These are phyloP conservation scores for Chymomyza fuscimana DNA, from an alignment of 2,888 invertebrate genomes.

Conservation along the genomic window DNA sequence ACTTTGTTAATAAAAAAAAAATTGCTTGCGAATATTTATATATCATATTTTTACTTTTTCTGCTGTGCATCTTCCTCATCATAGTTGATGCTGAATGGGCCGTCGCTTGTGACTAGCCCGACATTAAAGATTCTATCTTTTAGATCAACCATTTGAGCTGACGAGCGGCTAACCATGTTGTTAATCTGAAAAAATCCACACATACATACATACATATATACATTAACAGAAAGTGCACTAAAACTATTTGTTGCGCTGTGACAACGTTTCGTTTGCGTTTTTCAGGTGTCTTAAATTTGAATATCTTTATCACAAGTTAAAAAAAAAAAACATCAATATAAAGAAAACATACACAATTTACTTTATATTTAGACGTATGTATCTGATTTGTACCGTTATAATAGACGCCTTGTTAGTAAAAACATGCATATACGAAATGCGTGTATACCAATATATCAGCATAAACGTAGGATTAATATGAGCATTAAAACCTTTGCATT, in stretches of 20 bases:
- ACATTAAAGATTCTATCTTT: neutral
- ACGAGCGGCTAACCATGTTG: neutral
- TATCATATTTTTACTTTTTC: conserved; percentile 13
- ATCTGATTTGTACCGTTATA: neutral
- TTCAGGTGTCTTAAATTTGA: too few species aligned
- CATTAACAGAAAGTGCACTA: neutral
- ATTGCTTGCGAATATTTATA: neutral
- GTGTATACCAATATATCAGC: too few species aligned
- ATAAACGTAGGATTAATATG: neutral
- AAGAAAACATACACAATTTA: too few species aligned
- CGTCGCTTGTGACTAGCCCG: neutral
- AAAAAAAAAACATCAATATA: too few species aligned
- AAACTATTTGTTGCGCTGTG: too few species aligned
- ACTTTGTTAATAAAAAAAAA: too few species aligned
- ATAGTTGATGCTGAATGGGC: too few species aligned
- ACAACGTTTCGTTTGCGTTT: too few species aligned
- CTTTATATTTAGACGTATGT: neutral
- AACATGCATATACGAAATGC: neutral
- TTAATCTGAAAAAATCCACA: neutral
- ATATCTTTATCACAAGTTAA: too few species aligned
- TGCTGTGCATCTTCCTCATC: conserved; percentile 16
- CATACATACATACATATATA: neutral
- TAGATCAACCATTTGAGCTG: neutral
- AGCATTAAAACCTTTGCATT: neutral
- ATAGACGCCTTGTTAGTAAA: neutral